These are phyloP conservation scores for Alcis repandata DNA, from an alignment of 2,888 invertebrate genomes.

Conservation along the genomic window DNA sequence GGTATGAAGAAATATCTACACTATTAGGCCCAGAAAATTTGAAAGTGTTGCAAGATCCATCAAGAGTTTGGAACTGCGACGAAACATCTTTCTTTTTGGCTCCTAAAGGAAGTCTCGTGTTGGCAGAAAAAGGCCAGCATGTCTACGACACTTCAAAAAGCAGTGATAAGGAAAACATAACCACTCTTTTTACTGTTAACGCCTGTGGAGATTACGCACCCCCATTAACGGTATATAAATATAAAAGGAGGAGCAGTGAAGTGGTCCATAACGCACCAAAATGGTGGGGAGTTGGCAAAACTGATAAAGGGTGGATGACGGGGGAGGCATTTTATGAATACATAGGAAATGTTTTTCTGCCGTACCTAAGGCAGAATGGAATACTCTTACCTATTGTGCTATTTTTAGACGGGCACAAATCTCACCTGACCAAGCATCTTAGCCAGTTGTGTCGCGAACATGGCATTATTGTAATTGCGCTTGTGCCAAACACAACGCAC, in stretches of 20 bases:
- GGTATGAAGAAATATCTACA: not conserved
- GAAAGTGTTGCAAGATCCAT: not conserved
- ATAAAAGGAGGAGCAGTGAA: no score
- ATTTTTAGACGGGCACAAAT: not conserved
- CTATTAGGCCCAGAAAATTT: no score
- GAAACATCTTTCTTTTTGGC: not conserved
- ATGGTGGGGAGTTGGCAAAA: not conserved
- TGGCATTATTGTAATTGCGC: not conserved
- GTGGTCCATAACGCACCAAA: not conserved
- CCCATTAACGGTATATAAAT: not conserved
- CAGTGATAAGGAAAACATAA: slow-evolving; percentile 1
- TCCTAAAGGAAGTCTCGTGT: not conserved
- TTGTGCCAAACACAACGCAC: not conserved
- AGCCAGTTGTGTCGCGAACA: not conserved
- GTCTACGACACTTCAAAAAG: not conserved
- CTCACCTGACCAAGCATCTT: not conserved
- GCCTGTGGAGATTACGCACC: not conserved
- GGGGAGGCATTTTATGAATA: slow-evolving; percentile 2
- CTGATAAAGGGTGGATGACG: slow-evolving; percentile 4
- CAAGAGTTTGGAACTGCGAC: not conserved
- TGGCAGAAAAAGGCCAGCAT: not conserved
- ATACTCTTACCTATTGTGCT: not conserved
- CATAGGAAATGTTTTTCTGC: not conserved
- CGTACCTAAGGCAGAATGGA: not conserved
- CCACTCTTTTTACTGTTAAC: not conserved